A percentile compares a stretch with the other conserved stretches of the same genome.
These are phyloP conservation scores for Mola mola DNA, from an alignment of 2,113 vertebrate genomes.

Conservation along the genomic window DNA sequence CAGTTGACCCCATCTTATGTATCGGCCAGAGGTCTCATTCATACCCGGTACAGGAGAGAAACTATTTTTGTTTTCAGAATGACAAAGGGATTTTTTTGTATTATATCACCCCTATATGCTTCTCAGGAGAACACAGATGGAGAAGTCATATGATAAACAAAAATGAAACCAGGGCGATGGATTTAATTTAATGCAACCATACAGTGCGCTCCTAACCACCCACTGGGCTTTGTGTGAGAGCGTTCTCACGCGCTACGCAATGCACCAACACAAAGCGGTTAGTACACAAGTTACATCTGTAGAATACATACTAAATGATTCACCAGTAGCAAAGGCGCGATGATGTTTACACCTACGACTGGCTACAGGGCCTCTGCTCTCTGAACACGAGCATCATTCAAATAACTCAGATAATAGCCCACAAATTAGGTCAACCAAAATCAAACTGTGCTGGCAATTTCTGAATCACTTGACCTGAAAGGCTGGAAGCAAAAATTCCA, in stretches of 20 bases:
- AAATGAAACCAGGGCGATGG: neutral
- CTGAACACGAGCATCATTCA: neutral
- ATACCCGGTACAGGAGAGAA: neutral
- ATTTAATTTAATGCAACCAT: constrained; percentile 20
- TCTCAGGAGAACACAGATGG: neutral
- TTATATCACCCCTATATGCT: neutral
- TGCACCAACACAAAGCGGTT: constrained; percentile 3
- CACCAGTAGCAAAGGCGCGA: neutral
- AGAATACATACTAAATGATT: constrained; percentile 11
- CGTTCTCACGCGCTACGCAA: neutral
- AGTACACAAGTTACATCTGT: neutral
- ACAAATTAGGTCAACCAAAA: too few species aligned
- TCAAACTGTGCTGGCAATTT: too few species aligned
- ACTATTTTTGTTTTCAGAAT: constrained; percentile 4
- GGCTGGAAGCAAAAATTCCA: too few species aligned
- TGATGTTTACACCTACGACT: constrained; percentile 4
- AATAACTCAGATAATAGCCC: neutral
- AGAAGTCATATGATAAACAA: constrained; percentile 7
- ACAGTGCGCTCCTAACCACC: neutral
- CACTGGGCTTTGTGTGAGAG: constrained; percentile 5
- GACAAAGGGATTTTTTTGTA: neutral
- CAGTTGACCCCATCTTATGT: neutral
- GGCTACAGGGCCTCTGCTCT: neutral
- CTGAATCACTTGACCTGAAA: too few species aligned
- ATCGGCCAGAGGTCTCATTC: neutral